These are phyloP conservation scores for Nylanderia fulva DNA, from an alignment of 1,140 invertebrate species.

Conservation along the genomic window DNA sequence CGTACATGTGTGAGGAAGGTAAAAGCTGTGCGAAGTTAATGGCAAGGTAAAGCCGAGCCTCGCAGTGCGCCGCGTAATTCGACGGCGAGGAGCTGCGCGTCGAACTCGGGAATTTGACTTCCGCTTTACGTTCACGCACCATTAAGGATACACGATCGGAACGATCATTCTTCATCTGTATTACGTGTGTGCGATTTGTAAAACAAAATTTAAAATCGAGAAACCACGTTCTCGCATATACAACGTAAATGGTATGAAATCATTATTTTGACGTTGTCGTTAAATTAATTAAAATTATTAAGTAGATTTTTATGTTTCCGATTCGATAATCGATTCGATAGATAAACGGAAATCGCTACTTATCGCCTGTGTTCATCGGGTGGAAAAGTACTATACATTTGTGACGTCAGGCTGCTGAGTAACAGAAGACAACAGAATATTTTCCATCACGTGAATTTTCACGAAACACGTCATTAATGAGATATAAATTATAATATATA, in stretches of 20 bases:
- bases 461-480: neutral
- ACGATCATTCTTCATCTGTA: neutral
- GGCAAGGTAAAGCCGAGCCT: slow-evolving; percentile 79
- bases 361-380: neutral
- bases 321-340: neutral
- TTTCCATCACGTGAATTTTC: neutral
- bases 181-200: neutral
- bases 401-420: slow-evolving; percentile 19
- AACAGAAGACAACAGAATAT: neutral
- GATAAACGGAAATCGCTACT: neutral
- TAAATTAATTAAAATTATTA: slow-evolving; percentile 1
- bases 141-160: slow-evolving; percentile 39
- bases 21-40: slow-evolving; percentile 75
- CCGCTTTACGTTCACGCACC: slow-evolving; percentile 40
- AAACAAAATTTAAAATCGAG: neutral
- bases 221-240: neutral
- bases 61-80: slow-evolving; percentile 74
- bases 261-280: neutral
- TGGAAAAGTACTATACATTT: neutral
- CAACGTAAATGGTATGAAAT: neutral
- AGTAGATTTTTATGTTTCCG: neutral
- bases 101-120: slow-evolving; percentile 38
- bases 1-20: slow-evolving; percentile 59
- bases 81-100: slow-evolving; percentile 56
- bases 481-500: neutral